Conservation (phyloP, 1,140 invertebrate genomes). For the Drosophila novamexicana region DNA sequence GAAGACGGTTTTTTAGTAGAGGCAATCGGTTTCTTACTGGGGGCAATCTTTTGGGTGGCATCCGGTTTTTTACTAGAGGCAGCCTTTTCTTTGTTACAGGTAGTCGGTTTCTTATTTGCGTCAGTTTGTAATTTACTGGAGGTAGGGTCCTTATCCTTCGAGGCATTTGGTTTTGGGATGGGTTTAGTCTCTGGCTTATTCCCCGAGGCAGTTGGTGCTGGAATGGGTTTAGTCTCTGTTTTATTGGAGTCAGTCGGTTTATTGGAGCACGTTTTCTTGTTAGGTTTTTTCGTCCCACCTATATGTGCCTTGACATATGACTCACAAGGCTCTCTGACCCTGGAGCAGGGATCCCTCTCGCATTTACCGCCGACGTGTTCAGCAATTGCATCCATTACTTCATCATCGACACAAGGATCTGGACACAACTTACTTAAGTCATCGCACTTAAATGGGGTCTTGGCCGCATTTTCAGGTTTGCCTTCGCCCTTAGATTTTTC, state of each 20-base stretch:
- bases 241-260: not conserved
- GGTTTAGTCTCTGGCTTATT: no score
- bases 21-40: not conserved
- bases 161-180: no score
- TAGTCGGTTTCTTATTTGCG: no score
- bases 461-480: not conserved
- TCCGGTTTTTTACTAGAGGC: not conserved
- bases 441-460: not conserved
- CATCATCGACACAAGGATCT: conserved; percentile 13
- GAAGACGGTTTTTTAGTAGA: not conserved
- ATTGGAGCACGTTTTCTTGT: not conserved
- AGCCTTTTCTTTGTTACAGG: not conserved
- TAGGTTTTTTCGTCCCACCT: not conserved
- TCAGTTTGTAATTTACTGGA: no score
- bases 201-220: no score
- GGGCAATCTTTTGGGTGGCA: not conserved
- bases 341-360: conserved; percentile 11
- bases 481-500: not conserved
- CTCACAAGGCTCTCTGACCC: conserved; percentile 4
- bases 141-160: no score
- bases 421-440: not conserved
- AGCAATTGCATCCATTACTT: conserved; percentile 10
- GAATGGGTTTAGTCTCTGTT: not conserved
- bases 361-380: conserved; percentile 13
- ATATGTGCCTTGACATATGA: conserved; percentile 14